Evolutionary conservation across 2,888 invertebrate species (phyloP), one percentile per base, ranked within the genome.

Genomic region (Lathronympha strigana): DNA sequence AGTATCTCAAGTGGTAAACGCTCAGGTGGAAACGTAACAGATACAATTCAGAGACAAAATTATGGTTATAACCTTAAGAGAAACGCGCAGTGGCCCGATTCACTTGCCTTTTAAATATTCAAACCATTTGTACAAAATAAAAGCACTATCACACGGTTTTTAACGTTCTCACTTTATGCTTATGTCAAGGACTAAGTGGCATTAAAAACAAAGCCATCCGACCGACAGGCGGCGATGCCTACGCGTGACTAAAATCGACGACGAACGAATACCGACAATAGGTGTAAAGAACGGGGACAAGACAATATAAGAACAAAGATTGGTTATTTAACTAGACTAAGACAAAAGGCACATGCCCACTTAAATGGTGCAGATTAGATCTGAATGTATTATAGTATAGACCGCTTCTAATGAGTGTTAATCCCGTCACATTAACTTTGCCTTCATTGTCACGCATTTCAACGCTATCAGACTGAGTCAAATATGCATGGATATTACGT

Each of bases 211-310:
- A 80, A 76, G 72, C 71, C 78, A 79, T 79, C 79, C 84, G 80
- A 82, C 84, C 84, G 83, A 80, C 80, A 81, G 77, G 77, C 80
- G 73, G 75, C 83, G 76, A 80, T 77, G 85, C 82, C 80, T 84
- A 85, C 85, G 83, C 86, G 86, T 87, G 85, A 88, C 86, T 87
- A 85, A 87, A 83, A 81, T 81, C 79, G 70, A 77, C 78, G 78
- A 75, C 77, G 75, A 75, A 74, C 72, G 72, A 77, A 75, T 73
- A 79, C 75, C 73, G 71, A 78, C 79, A 77, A 76, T 79, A 76
- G 74, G 75, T 77, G 71, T 73, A 75, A 80, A 76, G 77, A 82
- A 79, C 76, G 78, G 78, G 80, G 79, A 76, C 76, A 76, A 55
- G 71, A 76, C 72, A 72, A 72, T 70, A 71, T 71, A 75, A 71